Base-by-base conservation (phyloP, 2,888 invertebrate species). In the Ypsolopha sequella region DNA sequence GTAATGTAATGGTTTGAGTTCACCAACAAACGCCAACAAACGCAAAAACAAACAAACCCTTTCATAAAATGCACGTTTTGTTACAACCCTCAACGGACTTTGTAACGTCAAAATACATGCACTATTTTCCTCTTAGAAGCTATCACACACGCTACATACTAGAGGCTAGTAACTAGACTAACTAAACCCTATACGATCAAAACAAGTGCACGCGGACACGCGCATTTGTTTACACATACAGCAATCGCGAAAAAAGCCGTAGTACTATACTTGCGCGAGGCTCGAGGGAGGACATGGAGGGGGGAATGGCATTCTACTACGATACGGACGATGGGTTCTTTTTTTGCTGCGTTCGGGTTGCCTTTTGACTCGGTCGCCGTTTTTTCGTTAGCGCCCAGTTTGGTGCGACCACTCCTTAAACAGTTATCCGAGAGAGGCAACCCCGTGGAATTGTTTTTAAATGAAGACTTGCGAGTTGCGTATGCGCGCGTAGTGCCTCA, bases 381-480 rank as follows among this genome's bases (percentile, higher is more conserved):
- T 84, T 84, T 84, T 84, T 78, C 74, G 69, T 67, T 63, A 68
- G 66, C 70, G 75, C 80, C 79, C 68, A 69, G 69, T 84, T 78
- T 82, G 84, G 85, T 60, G 58, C 67, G 68, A 68, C 76, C 72
- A 76, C 76, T 77, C 85, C 85, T 70, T 85, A 85, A 78, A 85
- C 84, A 84, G 85, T 85, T 84, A 80, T 62, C 73, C 62, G 65
- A 65, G 71, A 72, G 72, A 80, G 81, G 82, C 79, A 77, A 81
- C 80, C 82, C 82, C 82, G 78, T 70, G 65, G 80, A 74, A 82
- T 84, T 79, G 81, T 80, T 80, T 80, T 80, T 79, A 80, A 80
- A 80, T 75, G 78, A 73, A 64, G 66, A 65, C 65, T 58, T 61
- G 59, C 60, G 62, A 56, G 55, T 56, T 58, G 63, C 63, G 65